A percentile compares a stretch with the other conserved stretches of the same genome.
Conservation (phyloP, 2,113 vertebrate species). For the Calidris pugnax region DNA sequence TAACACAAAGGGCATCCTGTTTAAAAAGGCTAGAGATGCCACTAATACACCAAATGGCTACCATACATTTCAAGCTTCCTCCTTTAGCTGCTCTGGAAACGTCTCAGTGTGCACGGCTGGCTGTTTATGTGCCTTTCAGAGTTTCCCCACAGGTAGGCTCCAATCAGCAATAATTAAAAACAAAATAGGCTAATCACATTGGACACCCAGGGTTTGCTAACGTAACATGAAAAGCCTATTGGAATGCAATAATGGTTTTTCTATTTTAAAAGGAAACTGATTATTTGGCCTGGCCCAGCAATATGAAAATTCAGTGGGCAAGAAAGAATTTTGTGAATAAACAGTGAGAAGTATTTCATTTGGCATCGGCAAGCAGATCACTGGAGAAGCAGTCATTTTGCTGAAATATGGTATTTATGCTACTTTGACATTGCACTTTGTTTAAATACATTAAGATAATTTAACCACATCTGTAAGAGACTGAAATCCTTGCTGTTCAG, state of each 20-base stretch:
- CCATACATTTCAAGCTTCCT: neutral
- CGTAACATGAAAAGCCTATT: neutral
- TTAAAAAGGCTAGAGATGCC: neutral
- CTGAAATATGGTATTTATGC: constrained; percentile 59
- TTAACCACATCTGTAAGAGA: constrained; percentile 36
- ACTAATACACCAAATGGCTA: neutral
- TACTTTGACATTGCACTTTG: constrained; percentile 40
- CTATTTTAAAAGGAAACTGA: constrained; percentile 36
- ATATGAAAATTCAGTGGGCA: constrained; percentile 48
- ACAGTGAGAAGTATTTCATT: constrained; percentile 58
- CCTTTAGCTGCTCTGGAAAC: neutral
- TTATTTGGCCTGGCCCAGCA: constrained; percentile 12
- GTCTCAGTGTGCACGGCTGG: rapidly evolving
- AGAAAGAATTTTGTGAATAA: constrained; percentile 60
- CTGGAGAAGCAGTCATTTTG: constrained; percentile 29
- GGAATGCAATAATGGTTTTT: constrained; percentile 29
- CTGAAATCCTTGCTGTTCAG: neutral
- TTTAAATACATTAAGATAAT: constrained; percentile 58
- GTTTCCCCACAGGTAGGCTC: constrained; percentile 20
- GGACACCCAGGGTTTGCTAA: neutral
- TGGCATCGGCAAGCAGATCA: neutral
- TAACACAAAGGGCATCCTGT: constrained; percentile 17
- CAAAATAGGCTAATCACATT: neutral
- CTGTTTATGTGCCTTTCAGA: neutral
- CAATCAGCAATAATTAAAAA: constrained; percentile 9